phyloP scores from a whole-genome alignment of 2,888 invertebrate genomes.

The Petrophora chlorosata region DNA sequence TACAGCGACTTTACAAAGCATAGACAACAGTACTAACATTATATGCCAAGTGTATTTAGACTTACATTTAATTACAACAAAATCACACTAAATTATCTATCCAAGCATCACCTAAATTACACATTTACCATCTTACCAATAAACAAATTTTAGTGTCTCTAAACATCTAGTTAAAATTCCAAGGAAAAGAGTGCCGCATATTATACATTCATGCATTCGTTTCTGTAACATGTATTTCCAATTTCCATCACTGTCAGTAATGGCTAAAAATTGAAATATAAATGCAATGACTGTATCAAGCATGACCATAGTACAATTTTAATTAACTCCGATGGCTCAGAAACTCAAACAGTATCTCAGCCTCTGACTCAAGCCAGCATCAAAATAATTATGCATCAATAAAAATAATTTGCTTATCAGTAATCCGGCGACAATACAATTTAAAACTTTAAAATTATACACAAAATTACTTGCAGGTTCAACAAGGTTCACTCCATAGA shows the following conservation, averaged over 20 bases:
- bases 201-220: background rate
- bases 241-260: background rate
- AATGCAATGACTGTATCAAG: constrained; percentile 4
- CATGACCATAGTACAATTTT: background rate
- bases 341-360: too few relatives aligned
- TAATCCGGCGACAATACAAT: constrained; percentile 35
- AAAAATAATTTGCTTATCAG: constrained; percentile 55
- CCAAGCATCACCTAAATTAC: constrained; percentile 23
- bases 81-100: constrained; percentile 22
- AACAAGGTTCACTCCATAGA: constrained; percentile 11
- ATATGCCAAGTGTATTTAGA: constrained; percentile 38
- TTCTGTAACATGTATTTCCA: background rate
- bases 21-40: constrained; percentile 41
- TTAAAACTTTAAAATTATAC: constrained; percentile 29
- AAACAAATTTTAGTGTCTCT: constrained; percentile 48
- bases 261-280: constrained; percentile 2
- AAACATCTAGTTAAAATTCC: constrained; percentile 34
- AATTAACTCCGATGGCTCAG: too few relatives aligned
- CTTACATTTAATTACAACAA: constrained; percentile 24
- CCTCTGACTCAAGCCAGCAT: too few relatives aligned
- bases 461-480: constrained; percentile 17
- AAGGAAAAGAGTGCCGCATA: constrained; percentile 24
- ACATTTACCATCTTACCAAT: constrained; percentile 46
- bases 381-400: constrained; percentile 43
- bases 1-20: constrained; percentile 48